Evolutionary conservation across 2,113 vertebrate genomes (phyloP).

Genomic region (Cygnus atratus): DNA sequence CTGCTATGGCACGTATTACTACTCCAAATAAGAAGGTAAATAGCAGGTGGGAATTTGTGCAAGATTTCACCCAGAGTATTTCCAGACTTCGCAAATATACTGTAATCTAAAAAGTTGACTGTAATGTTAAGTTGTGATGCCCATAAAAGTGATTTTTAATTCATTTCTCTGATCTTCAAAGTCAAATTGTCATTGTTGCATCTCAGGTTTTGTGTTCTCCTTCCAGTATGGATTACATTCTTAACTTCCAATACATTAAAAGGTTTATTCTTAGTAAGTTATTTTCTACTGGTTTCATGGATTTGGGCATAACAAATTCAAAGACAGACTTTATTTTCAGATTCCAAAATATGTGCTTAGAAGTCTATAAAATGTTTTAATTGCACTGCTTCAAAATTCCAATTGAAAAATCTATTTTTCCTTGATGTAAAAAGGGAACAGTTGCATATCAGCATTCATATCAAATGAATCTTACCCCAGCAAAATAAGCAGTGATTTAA

Average conservation of each 20-base stretch:
- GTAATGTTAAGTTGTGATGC: not conserved
- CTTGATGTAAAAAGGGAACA: not conserved
- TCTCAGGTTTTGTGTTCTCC: not conserved
- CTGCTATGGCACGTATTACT: not conserved
- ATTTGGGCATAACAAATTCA: not conserved
- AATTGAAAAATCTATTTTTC: not conserved
- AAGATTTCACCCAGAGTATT: not conserved
- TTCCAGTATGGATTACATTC: not conserved
- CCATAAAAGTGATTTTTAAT: not conserved
- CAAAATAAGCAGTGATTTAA: not conserved
- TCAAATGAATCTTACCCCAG: not conserved
- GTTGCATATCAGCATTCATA: not conserved
- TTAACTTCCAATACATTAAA: not conserved
- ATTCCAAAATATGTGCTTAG: not conserved
- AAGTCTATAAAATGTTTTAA: not conserved
- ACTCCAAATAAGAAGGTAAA: not conserved
- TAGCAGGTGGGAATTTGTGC: not conserved
- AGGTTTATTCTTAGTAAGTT: not conserved
- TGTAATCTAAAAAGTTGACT: not conserved
- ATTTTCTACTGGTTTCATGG: not conserved
- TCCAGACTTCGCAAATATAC: not conserved
- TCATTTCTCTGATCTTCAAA: not conserved
- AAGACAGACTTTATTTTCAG: not conserved
- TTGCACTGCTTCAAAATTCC: not conserved
- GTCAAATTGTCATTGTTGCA: not conserved